These are phyloP conservation scores for Pygoscelis antarcticus DNA, from an alignment of 2,113 vertebrate genomes.

Conservation along the genomic window DNA sequence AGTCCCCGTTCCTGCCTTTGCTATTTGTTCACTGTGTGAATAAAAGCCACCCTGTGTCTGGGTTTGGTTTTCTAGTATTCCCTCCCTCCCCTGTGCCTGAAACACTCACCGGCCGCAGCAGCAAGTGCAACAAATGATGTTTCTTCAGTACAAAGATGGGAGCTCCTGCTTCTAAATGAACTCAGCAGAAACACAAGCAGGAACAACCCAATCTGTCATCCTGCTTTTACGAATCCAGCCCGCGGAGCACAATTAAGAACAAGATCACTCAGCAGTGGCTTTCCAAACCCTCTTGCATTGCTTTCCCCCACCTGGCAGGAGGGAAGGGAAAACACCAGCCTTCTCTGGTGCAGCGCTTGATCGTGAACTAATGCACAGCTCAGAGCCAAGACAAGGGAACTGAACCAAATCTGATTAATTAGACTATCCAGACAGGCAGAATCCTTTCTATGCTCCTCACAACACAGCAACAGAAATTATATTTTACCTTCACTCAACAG, in stretches of 20 bases:
- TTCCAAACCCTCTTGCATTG: not conserved
- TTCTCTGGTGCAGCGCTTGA: not conserved
- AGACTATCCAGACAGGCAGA: not conserved
- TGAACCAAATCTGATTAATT: conserved; percentile 18
- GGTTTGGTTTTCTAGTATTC: not conserved
- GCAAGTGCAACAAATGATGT: not conserved
- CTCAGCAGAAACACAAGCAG: not conserved
- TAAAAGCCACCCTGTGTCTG: not conserved
- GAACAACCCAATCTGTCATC: not conserved
- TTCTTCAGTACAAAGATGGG: not conserved
- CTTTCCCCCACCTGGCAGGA: not conserved
- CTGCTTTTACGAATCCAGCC: not conserved
- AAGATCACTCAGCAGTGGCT: conserved; percentile 8
- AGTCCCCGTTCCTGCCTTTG: not conserved
- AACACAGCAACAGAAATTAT: not conserved
- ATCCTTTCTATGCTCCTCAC: not conserved
- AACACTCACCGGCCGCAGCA: not conserved
- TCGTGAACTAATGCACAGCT: not conserved
- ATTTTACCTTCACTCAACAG: not conserved
- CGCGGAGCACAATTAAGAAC: not conserved
- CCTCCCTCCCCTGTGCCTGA: not conserved
- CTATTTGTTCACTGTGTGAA: not conserved
- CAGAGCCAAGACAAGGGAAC: not conserved
- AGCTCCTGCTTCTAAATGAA: not conserved
- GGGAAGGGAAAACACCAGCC: not conserved